Percentiles rank a stretch among this genome's conserved stretches.
Evolutionary conservation across 2,797 vertebrate species (phyloP).

Genomic region (Iguana delicatissima): DNA sequence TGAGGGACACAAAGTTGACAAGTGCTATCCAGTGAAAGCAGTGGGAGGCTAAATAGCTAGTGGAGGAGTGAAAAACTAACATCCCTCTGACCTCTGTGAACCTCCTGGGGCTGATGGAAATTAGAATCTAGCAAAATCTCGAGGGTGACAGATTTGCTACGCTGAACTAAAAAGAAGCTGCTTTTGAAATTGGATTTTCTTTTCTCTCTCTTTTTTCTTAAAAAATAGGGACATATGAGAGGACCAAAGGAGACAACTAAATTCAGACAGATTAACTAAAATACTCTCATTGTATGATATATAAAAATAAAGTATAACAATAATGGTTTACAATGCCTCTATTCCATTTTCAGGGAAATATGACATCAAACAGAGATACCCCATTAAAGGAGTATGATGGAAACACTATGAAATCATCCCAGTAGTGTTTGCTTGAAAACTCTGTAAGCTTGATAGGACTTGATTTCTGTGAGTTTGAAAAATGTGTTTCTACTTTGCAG

Average conservation of each 20-base stretch:
- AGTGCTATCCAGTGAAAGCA: no score
- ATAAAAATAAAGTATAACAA: not conserved
- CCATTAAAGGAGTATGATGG: not conserved
- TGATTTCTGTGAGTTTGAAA: conserved; percentile 49
- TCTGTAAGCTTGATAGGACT: conserved; percentile 30
- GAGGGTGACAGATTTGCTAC: not conserved
- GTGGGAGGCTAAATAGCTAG: no score
- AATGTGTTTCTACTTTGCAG: conserved; percentile 58
- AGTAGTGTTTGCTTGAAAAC: conserved; percentile 30
- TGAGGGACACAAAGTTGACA: no score
- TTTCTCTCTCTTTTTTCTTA: not conserved
- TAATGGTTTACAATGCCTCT: not conserved
- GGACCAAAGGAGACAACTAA: conserved; percentile 33
- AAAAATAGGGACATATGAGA: not conserved
- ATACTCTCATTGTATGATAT: not conserved
- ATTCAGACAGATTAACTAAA: conserved; percentile 13
- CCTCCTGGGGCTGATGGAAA: no score
- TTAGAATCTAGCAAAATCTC: no score
- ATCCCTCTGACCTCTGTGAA: no score
- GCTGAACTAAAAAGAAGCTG: not conserved
- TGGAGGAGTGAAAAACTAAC: no score
- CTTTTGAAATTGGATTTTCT: not conserved
- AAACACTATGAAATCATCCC: no score
- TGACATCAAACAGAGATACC: conserved; percentile 8
- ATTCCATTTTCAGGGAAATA: not conserved